Conservation (phyloP, 2,888 invertebrate species). For the Tupiocoris notatus region DNA sequence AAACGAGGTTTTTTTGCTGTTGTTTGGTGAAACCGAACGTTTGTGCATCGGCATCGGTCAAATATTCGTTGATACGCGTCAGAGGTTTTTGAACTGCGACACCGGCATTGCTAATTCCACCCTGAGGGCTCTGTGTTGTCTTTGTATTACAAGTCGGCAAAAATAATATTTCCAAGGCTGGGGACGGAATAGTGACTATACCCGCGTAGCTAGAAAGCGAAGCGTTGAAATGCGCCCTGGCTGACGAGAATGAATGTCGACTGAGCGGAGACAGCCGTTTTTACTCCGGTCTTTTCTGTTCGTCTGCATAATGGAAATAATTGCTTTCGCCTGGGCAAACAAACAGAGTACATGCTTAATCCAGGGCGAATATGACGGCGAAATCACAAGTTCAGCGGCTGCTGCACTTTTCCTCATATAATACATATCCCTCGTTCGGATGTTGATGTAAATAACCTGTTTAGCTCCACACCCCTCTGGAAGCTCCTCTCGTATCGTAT, state of each 20-base stretch:
- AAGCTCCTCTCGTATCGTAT: too few species aligned
- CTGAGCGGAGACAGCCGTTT: background rate
- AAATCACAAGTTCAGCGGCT: background rate
- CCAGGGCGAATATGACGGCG: background rate
- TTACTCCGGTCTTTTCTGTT: background rate
- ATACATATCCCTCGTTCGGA: background rate
- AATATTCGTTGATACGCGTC: background rate
- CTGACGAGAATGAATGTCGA: too few species aligned
- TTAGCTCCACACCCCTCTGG: background rate
- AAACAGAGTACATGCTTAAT: background rate
- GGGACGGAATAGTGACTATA: background rate
- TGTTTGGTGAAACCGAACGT: background rate
- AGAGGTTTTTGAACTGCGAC: background rate
- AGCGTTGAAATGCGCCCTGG: slow-evolving; percentile 5
- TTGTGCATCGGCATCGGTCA: background rate
- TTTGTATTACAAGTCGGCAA: slow-evolving; percentile 45
- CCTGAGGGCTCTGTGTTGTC: slow-evolving; percentile 38
- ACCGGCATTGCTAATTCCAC: slow-evolving; percentile 37
- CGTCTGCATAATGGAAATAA: slow-evolving; percentile 46
- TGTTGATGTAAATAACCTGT: background rate
- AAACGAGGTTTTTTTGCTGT: background rate
- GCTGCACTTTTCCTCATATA: background rate
- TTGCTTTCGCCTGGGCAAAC: slow-evolving; percentile 41
- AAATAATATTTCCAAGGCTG: slow-evolving; percentile 38
- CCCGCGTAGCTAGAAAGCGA: slow-evolving; percentile 9